phyloP scores from a whole-genome alignment of 2,797 vertebrate genomes.

The Chiroxiphia lanceolata region DNA sequence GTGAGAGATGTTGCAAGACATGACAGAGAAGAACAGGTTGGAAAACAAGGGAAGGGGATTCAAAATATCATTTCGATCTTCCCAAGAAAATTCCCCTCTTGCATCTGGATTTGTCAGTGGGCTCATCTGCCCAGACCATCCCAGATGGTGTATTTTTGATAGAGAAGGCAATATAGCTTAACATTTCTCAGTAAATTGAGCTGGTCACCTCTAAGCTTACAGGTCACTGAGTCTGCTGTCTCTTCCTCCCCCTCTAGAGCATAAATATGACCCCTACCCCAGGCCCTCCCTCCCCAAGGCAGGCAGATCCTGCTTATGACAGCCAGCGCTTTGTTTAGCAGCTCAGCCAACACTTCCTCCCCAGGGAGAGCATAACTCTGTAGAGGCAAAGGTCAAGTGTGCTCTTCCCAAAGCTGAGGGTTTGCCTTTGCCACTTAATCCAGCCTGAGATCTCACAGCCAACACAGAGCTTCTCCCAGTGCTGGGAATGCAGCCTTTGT shows the following conservation, averaged over 20 bases:
- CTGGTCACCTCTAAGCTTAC: neutral
- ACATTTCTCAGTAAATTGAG: slow-evolving; percentile 21
- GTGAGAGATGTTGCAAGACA: neutral
- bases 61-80: neutral
- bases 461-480: neutral
- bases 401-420: slow-evolving; percentile 62
- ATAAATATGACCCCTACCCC: neutral
- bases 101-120: neutral
- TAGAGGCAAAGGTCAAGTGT: slow-evolving; percentile 61
- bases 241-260: neutral
- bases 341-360: slow-evolving; percentile 59
- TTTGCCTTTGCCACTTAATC: slow-evolving; percentile 46
- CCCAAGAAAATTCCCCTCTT: neutral
- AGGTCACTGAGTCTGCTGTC: neutral
- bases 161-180: neutral
- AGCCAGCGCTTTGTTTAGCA: slow-evolving; percentile 1
- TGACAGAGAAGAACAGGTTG: neutral
- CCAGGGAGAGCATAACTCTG: neutral
- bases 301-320: slow-evolving; percentile 9
- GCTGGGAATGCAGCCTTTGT: neutral
- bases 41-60: neutral
- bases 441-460: neutral
- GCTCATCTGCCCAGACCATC: neutral
- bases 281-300: neutral
- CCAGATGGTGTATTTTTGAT: neutral